Conservation (phyloP, 1,140 invertebrate genomes). For the Dendrolimus kikuchii region DNA sequence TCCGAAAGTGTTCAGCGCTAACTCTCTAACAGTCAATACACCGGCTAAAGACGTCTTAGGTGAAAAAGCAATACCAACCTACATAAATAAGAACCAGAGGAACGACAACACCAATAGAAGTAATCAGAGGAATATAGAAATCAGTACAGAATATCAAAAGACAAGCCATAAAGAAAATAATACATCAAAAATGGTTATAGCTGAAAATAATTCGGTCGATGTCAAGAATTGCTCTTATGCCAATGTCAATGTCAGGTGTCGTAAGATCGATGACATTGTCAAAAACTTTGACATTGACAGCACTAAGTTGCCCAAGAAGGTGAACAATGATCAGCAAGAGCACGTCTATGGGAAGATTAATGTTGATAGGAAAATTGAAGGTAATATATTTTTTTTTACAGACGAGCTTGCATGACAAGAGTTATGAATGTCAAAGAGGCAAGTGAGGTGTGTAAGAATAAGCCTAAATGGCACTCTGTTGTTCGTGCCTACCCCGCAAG, state of each 20-base stretch:
- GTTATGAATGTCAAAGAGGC: no score
- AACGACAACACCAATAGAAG: slow-evolving; percentile 36
- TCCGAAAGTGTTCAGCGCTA: slow-evolving; percentile 84
- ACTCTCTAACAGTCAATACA: slow-evolving; percentile 83
- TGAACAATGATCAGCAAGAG: slow-evolving; percentile 46
- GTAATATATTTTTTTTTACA: slow-evolving; percentile 2
- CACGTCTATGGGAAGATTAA: slow-evolving; percentile 57
- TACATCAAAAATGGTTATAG: no score
- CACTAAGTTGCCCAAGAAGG: slow-evolving; percentile 47
- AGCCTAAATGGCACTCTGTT: no score
- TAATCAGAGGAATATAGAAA: no score
- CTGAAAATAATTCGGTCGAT: slow-evolving; percentile 55
- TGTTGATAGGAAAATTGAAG: slow-evolving; percentile 23
- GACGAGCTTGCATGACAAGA: no score
- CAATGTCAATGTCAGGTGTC: slow-evolving; percentile 58
- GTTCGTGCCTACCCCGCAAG: no score
- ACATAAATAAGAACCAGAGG: slow-evolving; percentile 62
- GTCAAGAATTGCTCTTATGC: slow-evolving; percentile 55
- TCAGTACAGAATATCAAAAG: no score
- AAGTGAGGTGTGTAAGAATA: no score
- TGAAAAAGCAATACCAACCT: slow-evolving; percentile 72
- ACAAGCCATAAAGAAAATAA: no score
- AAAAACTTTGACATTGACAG: slow-evolving; percentile 56
- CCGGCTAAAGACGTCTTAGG: slow-evolving; percentile 85
- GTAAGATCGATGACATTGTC: slow-evolving; percentile 62